Conservation (phyloP, 1,140 invertebrate species). For the Habropoda laboriosa region DNA sequence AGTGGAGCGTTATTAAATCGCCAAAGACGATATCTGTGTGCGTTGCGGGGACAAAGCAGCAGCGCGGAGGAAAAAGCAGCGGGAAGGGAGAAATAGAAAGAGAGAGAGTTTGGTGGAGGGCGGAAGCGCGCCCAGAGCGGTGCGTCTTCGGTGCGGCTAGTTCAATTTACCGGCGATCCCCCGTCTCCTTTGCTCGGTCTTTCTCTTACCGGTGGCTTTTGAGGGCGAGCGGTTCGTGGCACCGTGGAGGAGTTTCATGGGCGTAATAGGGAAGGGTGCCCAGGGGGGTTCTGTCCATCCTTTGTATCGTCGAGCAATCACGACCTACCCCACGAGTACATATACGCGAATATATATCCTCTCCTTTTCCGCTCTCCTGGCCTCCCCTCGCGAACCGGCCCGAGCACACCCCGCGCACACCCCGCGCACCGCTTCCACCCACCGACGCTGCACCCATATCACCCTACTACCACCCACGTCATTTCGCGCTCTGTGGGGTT, state of each 20-base stretch:
- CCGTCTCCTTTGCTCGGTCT: slow-evolving; percentile 28
- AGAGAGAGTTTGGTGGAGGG: not conserved
- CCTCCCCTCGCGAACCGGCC: slow-evolving; percentile 25
- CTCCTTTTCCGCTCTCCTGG: slow-evolving; percentile 16
- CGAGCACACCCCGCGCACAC: slow-evolving; percentile 11
- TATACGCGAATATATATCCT: slow-evolving; percentile 37
- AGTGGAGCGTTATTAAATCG: slow-evolving; percentile 60
- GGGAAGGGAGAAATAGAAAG: not conserved
- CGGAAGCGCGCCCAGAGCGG: slow-evolving; percentile 1
- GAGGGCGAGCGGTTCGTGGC: slow-evolving; percentile 28
- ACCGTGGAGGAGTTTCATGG: slow-evolving; percentile 64
- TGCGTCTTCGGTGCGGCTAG: slow-evolving; percentile 47
- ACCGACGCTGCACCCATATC: not conserved
- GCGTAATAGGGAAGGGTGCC: slow-evolving; percentile 69
- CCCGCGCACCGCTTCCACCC: slow-evolving; percentile 8
- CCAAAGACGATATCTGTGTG: slow-evolving; percentile 46
- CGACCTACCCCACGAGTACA: slow-evolving; percentile 74
- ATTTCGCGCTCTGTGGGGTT: slow-evolving; percentile 68
- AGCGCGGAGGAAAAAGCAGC: not conserved
- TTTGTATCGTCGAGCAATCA: slow-evolving; percentile 79
- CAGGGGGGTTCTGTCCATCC: slow-evolving; percentile 76
- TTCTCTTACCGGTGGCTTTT: slow-evolving; percentile 33
- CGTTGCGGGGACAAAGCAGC: slow-evolving; percentile 45
- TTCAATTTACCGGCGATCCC: slow-evolving; percentile 60
- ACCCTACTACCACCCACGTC: slow-evolving; percentile 56